These are phyloP conservation scores for Adoxophyes honmai DNA, from an alignment of 1,140 invertebrate species.

Conservation along the genomic window DNA sequence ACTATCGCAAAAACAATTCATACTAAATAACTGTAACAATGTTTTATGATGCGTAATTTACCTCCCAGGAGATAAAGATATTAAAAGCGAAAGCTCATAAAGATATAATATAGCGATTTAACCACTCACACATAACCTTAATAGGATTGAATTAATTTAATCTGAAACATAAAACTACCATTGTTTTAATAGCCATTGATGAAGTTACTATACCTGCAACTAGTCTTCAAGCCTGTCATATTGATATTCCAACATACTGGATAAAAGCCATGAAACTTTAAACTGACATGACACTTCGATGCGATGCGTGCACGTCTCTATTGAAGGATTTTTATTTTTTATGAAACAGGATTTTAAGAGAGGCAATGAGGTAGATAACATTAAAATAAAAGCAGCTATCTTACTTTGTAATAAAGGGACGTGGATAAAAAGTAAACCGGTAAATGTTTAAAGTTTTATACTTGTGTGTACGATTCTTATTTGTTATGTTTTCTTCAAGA, in stretches of 20 bases:
- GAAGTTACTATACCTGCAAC: conserved; percentile 1
- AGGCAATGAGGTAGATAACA: neutral
- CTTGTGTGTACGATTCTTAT: too few relatives aligned
- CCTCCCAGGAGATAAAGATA: too few relatives aligned
- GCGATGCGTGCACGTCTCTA: neutral
- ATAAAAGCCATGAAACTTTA: neutral
- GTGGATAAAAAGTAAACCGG: neutral
- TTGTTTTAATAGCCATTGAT: neutral
- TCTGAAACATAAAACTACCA: conserved; percentile 3
- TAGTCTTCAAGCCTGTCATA: neutral
- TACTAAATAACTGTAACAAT: too few relatives aligned
- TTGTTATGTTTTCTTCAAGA: too few relatives aligned
- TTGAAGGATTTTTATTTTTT: neutral
- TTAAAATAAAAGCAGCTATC: neutral
- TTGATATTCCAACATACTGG: neutral
- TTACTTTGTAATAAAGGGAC: neutral
- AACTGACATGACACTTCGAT: conserved; percentile 6
- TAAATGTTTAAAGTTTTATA: too few relatives aligned
- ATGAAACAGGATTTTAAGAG: neutral
- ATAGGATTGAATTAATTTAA: neutral
- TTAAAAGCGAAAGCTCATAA: too few relatives aligned
- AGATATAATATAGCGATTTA: too few relatives aligned
- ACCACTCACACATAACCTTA: neutral
- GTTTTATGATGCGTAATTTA: too few relatives aligned
- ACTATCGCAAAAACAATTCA: too few relatives aligned